Evolutionary conservation across 2,113 vertebrate genomes (phyloP).

Genomic region (Acrocephalus kingi): DNA sequence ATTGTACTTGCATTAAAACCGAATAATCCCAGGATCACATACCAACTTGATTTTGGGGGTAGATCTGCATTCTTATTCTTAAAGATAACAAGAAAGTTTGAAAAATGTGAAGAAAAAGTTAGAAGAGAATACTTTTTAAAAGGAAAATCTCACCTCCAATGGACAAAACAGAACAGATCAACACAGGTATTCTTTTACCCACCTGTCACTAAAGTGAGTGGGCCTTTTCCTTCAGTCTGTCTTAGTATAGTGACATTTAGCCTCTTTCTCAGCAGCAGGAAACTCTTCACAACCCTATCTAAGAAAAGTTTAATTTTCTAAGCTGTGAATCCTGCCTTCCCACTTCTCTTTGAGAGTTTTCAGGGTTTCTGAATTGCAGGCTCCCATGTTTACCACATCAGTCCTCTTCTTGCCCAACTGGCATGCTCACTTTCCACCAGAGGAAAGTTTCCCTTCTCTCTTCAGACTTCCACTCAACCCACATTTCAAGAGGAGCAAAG

Average conservation of each 20-base stretch:
- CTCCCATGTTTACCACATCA: not conserved
- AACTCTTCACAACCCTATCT: not conserved
- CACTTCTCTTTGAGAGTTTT: not conserved
- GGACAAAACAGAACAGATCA: not conserved
- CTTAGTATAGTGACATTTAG: not conserved
- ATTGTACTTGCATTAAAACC: not conserved
- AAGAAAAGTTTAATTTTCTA: not conserved
- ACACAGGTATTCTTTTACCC: not conserved
- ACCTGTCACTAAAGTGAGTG: fast-evolving
- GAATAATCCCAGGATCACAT: not conserved
- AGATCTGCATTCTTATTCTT: not conserved
- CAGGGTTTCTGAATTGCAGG: not conserved
- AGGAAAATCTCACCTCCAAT: not conserved
- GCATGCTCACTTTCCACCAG: not conserved
- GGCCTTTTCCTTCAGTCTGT: not conserved
- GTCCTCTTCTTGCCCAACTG: not conserved
- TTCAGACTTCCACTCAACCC: not conserved
- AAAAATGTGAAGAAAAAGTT: not conserved
- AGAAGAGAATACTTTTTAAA: not conserved
- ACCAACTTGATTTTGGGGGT: not conserved
- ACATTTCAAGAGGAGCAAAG: not conserved
- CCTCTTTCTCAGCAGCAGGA: not conserved
- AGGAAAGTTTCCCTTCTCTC: not conserved
- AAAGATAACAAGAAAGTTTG: not conserved
- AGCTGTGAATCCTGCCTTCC: not conserved